Percentiles rank a stretch among this genome's conserved stretches.
Evolutionary conservation across 1,140 invertebrate species (phyloP).

Genomic region (Danaus melanippus): DNA sequence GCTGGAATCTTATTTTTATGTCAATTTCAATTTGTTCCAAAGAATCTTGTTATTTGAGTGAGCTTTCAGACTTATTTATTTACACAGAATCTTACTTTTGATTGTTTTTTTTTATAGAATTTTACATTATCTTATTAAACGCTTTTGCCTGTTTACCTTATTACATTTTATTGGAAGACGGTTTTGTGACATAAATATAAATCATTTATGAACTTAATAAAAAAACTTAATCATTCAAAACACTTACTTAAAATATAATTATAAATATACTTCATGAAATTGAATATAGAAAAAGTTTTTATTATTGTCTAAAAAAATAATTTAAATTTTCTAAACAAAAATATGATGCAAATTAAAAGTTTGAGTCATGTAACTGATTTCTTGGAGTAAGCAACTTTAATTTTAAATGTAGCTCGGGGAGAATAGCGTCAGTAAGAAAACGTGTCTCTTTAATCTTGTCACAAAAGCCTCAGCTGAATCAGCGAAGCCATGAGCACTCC

Average conservation of each 20-base stretch:
- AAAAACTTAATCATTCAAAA: too few species aligned
- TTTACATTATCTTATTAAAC: too few species aligned
- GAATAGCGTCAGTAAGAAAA: slow-evolving; percentile 50
- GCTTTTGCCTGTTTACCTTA: too few species aligned
- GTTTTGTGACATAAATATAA: too few species aligned
- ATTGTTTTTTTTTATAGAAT: slow-evolving; percentile 3
- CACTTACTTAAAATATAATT: too few species aligned
- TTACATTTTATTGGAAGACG: too few species aligned
- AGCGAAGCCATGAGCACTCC: slow-evolving; percentile 58
- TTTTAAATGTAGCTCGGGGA: slow-evolving; percentile 53
- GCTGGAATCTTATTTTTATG: slow-evolving; percentile 12
- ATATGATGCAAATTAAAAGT: slow-evolving; percentile 1
- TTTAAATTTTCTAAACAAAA: too few species aligned
- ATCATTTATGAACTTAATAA: too few species aligned
- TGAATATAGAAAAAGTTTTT: too few species aligned
- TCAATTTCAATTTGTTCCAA: slow-evolving; percentile 12
- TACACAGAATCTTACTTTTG: slow-evolving; percentile 10
- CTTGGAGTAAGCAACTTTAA: slow-evolving; percentile 37
- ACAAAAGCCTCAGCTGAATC: slow-evolving; percentile 68
- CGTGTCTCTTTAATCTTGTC: slow-evolving; percentile 67
- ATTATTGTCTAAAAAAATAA: too few species aligned
- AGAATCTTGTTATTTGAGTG: slow-evolving; percentile 5
- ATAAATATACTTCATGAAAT: too few species aligned
- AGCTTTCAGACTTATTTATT: slow-evolving; percentile 9
- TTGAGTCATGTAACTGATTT: slow-evolving; percentile 9